Conservation (phyloP, 1,140 invertebrate genomes). For the Pissodes strobi region DNA sequence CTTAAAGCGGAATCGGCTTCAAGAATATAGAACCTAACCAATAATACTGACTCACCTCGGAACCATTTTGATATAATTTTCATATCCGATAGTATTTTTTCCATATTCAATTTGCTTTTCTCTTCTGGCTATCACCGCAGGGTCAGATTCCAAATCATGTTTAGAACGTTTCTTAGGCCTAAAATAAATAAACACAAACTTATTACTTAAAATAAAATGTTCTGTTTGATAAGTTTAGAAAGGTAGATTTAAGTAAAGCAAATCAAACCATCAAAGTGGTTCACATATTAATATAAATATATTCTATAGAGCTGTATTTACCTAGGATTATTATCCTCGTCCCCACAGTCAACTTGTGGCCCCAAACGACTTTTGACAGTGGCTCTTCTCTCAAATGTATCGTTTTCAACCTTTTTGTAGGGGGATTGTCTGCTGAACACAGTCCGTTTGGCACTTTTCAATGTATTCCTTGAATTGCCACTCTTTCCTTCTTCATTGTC, state of each 20-base stretch:
- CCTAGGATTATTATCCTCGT: too few relatives aligned
- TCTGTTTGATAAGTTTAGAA: too few relatives aligned
- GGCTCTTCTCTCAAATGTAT: constrained; percentile 1
- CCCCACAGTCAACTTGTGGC: background rate
- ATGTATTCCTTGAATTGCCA: constrained; percentile 20
- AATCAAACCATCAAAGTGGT: too few relatives aligned
- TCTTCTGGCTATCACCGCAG: constrained; percentile 70
- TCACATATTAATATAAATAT: too few relatives aligned
- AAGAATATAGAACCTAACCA: constrained; percentile 13
- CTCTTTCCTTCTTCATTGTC: constrained; percentile 17
- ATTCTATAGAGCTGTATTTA: too few relatives aligned
- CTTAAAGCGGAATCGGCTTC: too few relatives aligned
- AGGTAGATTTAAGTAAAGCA: too few relatives aligned
- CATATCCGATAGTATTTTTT: constrained; percentile 89
- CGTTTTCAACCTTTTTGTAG: constrained; percentile 26
- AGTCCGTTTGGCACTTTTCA: constrained; percentile 39
- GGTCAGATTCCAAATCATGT: constrained; percentile 72
- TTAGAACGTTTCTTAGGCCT: constrained; percentile 25
- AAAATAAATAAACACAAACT: constrained; percentile 18
- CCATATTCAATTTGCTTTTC: constrained; percentile 96
- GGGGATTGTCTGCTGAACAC: constrained; percentile 34
- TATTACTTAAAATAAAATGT: background rate
- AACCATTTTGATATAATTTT: constrained; percentile 73
- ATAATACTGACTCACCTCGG: constrained; percentile 62
- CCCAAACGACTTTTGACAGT: constrained; percentile 22